Evolutionary conservation across 2,797 vertebrate genomes (phyloP).

Genomic region (Syngnathus rostellatus): DNA sequence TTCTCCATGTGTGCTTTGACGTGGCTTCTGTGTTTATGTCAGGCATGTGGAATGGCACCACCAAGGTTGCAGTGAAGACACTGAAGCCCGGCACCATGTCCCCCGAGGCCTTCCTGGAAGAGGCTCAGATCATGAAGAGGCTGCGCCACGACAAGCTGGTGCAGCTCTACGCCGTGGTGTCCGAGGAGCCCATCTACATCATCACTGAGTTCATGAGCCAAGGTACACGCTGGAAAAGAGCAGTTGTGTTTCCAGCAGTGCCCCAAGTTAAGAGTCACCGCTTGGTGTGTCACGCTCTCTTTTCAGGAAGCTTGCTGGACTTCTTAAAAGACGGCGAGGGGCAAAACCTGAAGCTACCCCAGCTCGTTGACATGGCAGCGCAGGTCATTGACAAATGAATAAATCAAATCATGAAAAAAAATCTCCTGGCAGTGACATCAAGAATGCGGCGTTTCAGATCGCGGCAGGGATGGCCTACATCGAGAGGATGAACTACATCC

Average conservation of each 20-base stretch:
- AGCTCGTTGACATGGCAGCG: slow-evolving; percentile 93
- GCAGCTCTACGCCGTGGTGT: slow-evolving; percentile 95
- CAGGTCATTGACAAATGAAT: slow-evolving; percentile 69
- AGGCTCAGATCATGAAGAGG: slow-evolving; percentile 97
- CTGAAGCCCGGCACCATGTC: slow-evolving; percentile 97
- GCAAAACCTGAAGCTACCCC: slow-evolving; percentile 79
- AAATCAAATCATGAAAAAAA: background rate
- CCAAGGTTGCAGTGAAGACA: slow-evolving; percentile 95
- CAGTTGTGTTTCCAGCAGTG: too few species aligned
- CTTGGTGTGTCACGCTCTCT: background rate
- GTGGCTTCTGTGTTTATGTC: slow-evolving; percentile 38
- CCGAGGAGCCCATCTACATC: slow-evolving; percentile 96
- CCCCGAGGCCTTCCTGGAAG: slow-evolving; percentile 92
- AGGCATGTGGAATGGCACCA: slow-evolving; percentile 96
- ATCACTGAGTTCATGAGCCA: slow-evolving; percentile 96
- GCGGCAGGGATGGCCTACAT: slow-evolving; percentile 94
- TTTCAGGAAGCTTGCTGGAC: slow-evolving; percentile 87
- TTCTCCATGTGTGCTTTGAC: slow-evolving; percentile 20
- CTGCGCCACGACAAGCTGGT: slow-evolving; percentile 95
- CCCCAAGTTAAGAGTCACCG: background rate
- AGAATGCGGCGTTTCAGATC: slow-evolving; percentile 63
- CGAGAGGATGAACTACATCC: slow-evolving; percentile 97
- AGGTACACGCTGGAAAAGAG: slow-evolving; percentile 55
- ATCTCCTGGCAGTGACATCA: too few species aligned
- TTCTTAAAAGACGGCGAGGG: slow-evolving; percentile 87